Percentiles rank a stretch among this genome's conserved stretches.
Evolutionary conservation across 2,888 invertebrate species (phyloP).

Genomic region (Tinea pellionella): DNA sequence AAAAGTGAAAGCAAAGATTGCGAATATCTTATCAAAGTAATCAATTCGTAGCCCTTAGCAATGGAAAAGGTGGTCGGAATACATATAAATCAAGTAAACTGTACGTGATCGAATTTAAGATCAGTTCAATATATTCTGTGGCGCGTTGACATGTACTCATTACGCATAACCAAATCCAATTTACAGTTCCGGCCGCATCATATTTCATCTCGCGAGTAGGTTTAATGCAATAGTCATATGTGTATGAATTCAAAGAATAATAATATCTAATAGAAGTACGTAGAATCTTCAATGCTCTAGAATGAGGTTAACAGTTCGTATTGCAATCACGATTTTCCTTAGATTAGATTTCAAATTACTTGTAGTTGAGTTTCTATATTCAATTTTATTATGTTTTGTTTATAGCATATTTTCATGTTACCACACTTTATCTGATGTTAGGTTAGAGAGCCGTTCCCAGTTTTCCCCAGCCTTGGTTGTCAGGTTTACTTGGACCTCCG

Average conservation of each 20-base stretch:
- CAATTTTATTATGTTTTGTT: too few species aligned
- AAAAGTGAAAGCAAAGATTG: background rate
- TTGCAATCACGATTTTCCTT: too few species aligned
- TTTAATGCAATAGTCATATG: conserved; percentile 1
- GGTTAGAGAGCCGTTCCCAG: too few species aligned
- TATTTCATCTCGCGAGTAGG: conserved; percentile 39
- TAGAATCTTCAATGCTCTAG: background rate
- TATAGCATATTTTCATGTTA: too few species aligned
- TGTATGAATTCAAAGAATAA: background rate
- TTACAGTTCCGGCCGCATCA: conserved; percentile 50
- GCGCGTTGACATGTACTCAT: conserved; percentile 51
- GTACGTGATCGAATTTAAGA: conserved; percentile 63
- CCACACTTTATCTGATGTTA: too few species aligned
- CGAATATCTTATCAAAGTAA: conserved; percentile 29
- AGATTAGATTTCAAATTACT: background rate
- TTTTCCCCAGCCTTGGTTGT: too few species aligned
- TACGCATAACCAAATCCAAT: conserved; percentile 65
- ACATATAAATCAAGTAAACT: conserved; percentile 60
- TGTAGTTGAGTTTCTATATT: background rate
- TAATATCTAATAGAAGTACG: conserved; percentile 1
- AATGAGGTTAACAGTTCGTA: background rate
- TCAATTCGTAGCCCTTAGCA: conserved; percentile 48
- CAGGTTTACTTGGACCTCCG: too few species aligned
- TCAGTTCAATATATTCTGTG: conserved; percentile 50
- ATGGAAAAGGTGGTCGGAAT: conserved; percentile 52